phyloP scores from a whole-genome alignment of 2,888 invertebrate species.

The Alviniconcha strummeri region DNA sequence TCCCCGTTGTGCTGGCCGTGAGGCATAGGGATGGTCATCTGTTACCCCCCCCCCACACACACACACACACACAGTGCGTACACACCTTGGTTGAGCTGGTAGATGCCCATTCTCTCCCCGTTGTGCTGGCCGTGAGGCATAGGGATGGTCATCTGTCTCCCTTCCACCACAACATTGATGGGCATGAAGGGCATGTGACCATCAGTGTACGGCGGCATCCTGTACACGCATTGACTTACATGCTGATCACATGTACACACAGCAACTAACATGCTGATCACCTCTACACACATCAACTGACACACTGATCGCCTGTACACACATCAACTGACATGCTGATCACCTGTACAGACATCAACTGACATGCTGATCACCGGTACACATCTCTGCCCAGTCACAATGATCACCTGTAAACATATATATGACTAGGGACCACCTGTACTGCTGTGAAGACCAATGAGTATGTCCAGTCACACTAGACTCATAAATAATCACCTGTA shows the following conservation, averaged over 20 bases:
- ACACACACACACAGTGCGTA: background rate
- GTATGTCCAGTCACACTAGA: too few relatives aligned
- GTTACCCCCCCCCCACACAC: background rate
- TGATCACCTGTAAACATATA: too few relatives aligned
- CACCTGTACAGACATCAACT: background rate
- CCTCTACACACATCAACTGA: too few relatives aligned
- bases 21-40: background rate
- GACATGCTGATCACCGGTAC: too few relatives aligned
- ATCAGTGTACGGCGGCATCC: background rate
- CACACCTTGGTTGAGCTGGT: conserved; percentile 8
- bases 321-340: too few relatives aligned
- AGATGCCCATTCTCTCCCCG: conserved; percentile 2
- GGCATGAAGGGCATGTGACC: conserved; percentile 11
- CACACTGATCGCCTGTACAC: too few relatives aligned
- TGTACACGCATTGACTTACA: background rate
- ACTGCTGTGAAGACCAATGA: too few relatives aligned
- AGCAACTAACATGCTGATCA: too few relatives aligned
- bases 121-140: conserved; percentile 4
- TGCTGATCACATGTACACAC: too few relatives aligned
- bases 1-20: background rate
- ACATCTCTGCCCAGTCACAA: too few relatives aligned
- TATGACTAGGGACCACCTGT: too few relatives aligned
- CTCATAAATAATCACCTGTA: too few relatives aligned
- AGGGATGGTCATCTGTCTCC: conserved; percentile 16
- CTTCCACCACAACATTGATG: conserved; percentile 6